Conservation (phyloP, 2,113 vertebrate genomes). For the Brienomyrus brachyistius region DNA sequence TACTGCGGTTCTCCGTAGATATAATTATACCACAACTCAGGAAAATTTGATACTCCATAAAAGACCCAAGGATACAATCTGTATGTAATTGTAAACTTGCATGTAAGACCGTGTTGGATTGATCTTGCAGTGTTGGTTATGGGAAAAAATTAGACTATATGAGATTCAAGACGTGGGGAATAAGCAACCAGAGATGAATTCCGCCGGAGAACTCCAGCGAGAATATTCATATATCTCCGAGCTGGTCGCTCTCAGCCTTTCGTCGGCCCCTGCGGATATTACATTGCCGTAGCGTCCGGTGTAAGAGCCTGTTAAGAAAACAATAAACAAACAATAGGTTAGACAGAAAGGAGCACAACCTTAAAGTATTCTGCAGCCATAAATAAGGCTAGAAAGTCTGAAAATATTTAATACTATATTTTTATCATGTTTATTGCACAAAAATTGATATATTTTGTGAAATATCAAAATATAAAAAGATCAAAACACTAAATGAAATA, state of each 20-base stretch:
- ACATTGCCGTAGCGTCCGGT: neutral
- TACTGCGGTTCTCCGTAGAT: neutral
- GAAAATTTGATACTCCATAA: slow-evolving; percentile 5
- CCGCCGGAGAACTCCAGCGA: neutral
- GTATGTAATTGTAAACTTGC: neutral
- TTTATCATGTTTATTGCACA: neutral
- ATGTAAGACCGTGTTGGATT: neutral
- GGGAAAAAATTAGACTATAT: neutral
- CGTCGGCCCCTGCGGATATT: neutral
- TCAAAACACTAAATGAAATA: neutral
- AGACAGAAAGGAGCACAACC: neutral
- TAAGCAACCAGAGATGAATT: neutral
- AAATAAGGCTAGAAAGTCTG: neutral
- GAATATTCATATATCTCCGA: neutral
- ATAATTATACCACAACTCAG: slow-evolving; percentile 5
- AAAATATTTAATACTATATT: neutral
- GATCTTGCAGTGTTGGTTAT: neutral
- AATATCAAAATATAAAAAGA: neutral
- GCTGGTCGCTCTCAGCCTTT: neutral
- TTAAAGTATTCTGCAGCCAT: neutral
- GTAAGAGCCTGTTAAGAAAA: neutral
- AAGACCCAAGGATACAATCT: slow-evolving; percentile 1
- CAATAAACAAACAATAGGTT: neutral
- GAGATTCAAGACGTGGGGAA: neutral
- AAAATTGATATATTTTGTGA: neutral